Evolutionary conservation across 37 sponge, comb jelly and placozoan genomes (phyloP).

Genomic region (Diacarnus erythraeanus): DNA sequence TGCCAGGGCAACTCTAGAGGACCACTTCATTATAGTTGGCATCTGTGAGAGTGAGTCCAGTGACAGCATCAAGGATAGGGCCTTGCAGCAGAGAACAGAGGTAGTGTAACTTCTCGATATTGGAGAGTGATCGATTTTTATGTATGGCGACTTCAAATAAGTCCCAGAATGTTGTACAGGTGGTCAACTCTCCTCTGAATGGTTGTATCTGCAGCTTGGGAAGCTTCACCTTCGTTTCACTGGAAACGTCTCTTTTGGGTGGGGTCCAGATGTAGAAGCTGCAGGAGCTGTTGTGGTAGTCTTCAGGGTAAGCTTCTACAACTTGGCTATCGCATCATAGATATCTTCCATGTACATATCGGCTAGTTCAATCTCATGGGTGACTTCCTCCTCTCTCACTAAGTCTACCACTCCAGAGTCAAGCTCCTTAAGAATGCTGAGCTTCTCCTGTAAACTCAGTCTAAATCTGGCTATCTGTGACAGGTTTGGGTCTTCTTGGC

Average conservation of each 20-base stretch:
- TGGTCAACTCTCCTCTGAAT: conserved; percentile 14
- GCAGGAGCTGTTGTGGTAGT: background rate
- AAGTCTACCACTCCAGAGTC: conserved; percentile 22
- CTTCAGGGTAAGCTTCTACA: background rate
- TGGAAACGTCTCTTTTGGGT: background rate
- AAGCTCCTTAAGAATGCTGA: conserved; percentile 14
- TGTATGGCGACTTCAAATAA: conserved; percentile 2
- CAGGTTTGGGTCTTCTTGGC: background rate
- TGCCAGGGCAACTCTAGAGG: conserved; percentile 6
- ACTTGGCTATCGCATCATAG: background rate
- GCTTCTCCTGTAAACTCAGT: conserved; percentile 30
- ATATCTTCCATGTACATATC: conserved; percentile 14
- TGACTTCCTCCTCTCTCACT: background rate
- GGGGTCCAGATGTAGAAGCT: background rate
- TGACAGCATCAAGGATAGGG: background rate
- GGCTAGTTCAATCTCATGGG: conserved; percentile 15
- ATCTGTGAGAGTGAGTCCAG: background rate
- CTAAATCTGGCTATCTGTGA: conserved; percentile 2
- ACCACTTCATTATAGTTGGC: background rate
- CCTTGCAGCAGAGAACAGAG: conserved; percentile 19
- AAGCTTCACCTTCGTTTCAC: background rate
- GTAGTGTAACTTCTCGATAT: conserved; percentile 12
- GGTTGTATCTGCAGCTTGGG: conserved; percentile 9
- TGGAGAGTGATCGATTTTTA: background rate
- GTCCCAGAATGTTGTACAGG: conserved; percentile 23